phyloP scores from a whole-genome alignment of 2,888 invertebrate species.

The Mesorhabditis sp. region DNA sequence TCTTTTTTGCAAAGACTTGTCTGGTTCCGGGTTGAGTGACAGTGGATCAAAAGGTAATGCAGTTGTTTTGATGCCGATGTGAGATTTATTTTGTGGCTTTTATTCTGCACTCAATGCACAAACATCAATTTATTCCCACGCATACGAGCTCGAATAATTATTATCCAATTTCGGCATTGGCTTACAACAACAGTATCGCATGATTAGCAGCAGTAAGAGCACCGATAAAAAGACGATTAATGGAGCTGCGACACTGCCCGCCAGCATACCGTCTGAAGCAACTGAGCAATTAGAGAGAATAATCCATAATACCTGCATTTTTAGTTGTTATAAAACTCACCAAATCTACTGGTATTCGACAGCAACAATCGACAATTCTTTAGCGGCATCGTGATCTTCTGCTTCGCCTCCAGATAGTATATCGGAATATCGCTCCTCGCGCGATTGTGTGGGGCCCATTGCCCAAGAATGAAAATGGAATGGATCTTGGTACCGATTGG shows the following conservation, averaged over 20 bases:
- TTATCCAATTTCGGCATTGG: background rate
- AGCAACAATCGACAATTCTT: background rate
- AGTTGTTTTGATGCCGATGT: too few species aligned
- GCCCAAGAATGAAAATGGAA: background rate
- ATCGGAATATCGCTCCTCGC: constrained; percentile 4
- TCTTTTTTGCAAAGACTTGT: too few species aligned
- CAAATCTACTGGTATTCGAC: constrained; percentile 1
- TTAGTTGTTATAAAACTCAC: background rate
- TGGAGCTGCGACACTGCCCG: background rate
- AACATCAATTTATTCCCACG: background rate
- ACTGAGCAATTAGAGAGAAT: background rate
- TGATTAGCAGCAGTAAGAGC: background rate
- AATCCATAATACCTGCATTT: background rate
- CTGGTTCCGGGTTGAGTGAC: too few species aligned
- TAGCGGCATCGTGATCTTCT: background rate
- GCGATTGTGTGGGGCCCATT: background rate
- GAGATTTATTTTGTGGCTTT: too few species aligned
- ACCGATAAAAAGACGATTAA: background rate
- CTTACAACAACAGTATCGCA: background rate
- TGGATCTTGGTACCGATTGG: background rate
- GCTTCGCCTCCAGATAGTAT: background rate
- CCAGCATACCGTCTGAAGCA: background rate
- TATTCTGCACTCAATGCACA: too few species aligned
- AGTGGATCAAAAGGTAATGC: too few species aligned
- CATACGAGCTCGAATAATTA: background rate